phyloP scores from a whole-genome alignment of 2,888 invertebrate genomes.

The Chymomyza fuscimana region DNA sequence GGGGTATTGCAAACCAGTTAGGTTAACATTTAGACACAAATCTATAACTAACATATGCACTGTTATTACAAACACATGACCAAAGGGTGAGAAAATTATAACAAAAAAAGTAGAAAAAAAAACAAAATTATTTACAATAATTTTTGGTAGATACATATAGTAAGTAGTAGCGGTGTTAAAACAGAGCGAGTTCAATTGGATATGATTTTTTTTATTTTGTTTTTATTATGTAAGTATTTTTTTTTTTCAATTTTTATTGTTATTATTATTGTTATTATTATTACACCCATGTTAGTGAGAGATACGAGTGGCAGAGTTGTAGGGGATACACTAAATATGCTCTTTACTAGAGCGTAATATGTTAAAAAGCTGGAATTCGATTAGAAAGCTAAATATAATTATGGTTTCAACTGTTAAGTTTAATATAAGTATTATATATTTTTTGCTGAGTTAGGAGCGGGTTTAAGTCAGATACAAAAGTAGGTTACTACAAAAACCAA shows the following conservation, averaged over 20 bases:
- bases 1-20: not conserved
- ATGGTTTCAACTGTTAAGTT: conserved; percentile 1
- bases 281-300: conserved; percentile 52
- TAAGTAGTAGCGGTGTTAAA: conserved; percentile 29
- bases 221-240: conserved; percentile 31
- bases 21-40: not conserved
- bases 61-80: not conserved
- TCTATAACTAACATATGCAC: not conserved
- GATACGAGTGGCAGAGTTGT: conserved; percentile 65
- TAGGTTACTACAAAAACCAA: not conserved
- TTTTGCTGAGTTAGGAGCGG: conserved; percentile 14
- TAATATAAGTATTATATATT: conserved; percentile 20
- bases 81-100: not conserved
- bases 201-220: conserved; percentile 53
- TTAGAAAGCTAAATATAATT: not conserved
- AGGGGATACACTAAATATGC: conserved; percentile 31
- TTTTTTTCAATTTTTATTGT: conserved; percentile 15
- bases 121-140: not conserved
- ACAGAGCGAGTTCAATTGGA: conserved; percentile 79
- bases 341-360: conserved; percentile 36
- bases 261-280: conserved; percentile 24
- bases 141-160: not conserved
- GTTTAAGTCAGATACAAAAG: not conserved
- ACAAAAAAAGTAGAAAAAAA: conserved; percentile 1
- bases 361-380: not conserved